A percentile compares a stretch with the other conserved stretches of the same genome.
Conservation (phyloP, 2,113 vertebrate genomes). For the Symphodus melops region DNA sequence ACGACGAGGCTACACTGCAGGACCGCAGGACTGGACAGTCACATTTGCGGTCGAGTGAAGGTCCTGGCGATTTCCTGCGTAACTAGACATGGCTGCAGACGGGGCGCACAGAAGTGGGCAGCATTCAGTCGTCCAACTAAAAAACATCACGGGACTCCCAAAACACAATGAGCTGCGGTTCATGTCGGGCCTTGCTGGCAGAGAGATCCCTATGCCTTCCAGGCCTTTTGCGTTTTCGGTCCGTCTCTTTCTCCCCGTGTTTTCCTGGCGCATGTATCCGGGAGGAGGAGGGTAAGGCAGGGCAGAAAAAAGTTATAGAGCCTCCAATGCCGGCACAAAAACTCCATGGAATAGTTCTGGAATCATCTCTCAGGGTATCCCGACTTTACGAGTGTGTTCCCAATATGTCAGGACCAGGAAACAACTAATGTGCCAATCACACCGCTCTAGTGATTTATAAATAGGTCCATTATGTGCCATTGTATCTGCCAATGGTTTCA, state of each 20-base stretch:
- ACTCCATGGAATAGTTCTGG: neutral
- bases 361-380: neutral
- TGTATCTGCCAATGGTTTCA: neutral
- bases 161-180: neutral
- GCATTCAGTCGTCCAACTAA: neutral
- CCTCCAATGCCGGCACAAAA: constrained; percentile 19
- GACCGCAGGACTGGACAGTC: constrained; percentile 27
- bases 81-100: constrained; percentile 9
- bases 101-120: constrained; percentile 2
- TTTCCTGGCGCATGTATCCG: constrained; percentile 75
- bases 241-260: constrained; percentile 69
- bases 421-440: neutral
- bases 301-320: constrained; percentile 68
- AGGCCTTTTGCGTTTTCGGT: constrained; percentile 61
- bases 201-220: constrained; percentile 38
- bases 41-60: constrained; percentile 16
- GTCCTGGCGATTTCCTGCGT: neutral
- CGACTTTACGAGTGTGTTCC: neutral
- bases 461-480: neutral
- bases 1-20: constrained; percentile 10
- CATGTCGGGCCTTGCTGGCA: constrained; percentile 30
- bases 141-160: constrained; percentile 9
- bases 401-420: neutral
- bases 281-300: constrained; percentile 55
- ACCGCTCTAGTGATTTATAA: neutral